phyloP scores from a whole-genome alignment of 2,888 invertebrate species.

The Oxytorus armatus region DNA sequence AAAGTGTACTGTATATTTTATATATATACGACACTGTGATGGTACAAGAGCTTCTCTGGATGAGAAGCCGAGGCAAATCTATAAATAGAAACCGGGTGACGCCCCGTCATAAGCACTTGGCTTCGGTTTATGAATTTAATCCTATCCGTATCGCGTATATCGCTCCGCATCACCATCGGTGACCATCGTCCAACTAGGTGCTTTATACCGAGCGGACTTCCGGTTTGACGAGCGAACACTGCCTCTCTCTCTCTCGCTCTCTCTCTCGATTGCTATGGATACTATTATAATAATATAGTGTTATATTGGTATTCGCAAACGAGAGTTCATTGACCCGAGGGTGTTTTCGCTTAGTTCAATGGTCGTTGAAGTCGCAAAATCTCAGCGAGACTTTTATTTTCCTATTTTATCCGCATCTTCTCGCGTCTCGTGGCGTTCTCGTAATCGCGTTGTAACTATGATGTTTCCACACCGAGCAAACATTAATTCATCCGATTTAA shows the following conservation, averaged over 20 bases:
- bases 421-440: not conserved
- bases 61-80: conserved; percentile 44
- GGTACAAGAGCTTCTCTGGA: conserved; percentile 32
- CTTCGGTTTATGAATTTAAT: conserved; percentile 69
- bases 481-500: not conserved
- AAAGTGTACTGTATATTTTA: not conserved
- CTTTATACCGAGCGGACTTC: conserved; percentile 67
- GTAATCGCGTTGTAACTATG: not conserved
- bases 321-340: conserved; percentile 56
- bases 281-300: conserved; percentile 19
- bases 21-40: conserved; percentile 10
- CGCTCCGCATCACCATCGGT: conserved; percentile 39
- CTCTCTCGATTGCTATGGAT: conserved; percentile 15
- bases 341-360: conserved; percentile 38
- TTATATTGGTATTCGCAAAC: conserved; percentile 48
- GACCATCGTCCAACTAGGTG: conserved; percentile 58
- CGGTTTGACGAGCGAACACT: conserved; percentile 52
- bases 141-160: conserved; percentile 48
- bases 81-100: conserved; percentile 68
- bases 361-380: conserved; percentile 18
- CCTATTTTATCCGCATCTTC: not conserved
- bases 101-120: conserved; percentile 69
- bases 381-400: not conserved
- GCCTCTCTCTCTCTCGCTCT: conserved; percentile 19
- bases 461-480: not conserved